Percentiles rank a stretch among this genome's conserved stretches.
Conservation (phyloP, 2,888 invertebrate genomes). For the Pyrrhia umbra region DNA sequence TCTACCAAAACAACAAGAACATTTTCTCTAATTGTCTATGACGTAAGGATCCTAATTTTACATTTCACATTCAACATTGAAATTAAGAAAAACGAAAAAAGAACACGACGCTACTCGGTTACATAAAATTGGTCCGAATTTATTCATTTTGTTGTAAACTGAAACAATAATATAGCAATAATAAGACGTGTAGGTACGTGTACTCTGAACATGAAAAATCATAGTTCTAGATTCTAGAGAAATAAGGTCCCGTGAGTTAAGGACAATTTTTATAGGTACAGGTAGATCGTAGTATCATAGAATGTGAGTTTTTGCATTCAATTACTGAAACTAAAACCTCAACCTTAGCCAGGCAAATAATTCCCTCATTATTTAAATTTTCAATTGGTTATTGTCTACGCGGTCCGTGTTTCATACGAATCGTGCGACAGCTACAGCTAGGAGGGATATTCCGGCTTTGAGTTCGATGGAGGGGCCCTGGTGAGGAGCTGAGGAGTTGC, state of each 20-base stretch:
- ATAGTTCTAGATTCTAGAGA: constrained; percentile 32
- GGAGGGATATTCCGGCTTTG: constrained; percentile 79
- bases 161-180: constrained; percentile 45
- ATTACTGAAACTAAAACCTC: constrained; percentile 44
- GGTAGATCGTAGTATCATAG: constrained; percentile 47
- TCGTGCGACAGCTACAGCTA: constrained; percentile 83
- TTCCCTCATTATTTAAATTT: constrained; percentile 41
- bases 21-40: constrained; percentile 40
- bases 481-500: constrained; percentile 88
- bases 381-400: constrained; percentile 56
- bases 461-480: constrained; percentile 73
- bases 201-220: constrained; percentile 48
- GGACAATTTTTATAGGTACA: constrained; percentile 36
- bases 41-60: constrained; percentile 56
- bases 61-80: constrained; percentile 71
- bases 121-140: constrained; percentile 89
- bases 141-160: constrained; percentile 70
- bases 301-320: constrained; percentile 53
- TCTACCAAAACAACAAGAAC: constrained; percentile 27
- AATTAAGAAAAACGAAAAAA: constrained; percentile 64
- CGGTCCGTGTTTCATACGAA: constrained; percentile 77
- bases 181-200: constrained; percentile 21
- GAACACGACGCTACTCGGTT: constrained; percentile 76
- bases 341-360: constrained; percentile 34
- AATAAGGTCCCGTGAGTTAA: constrained; percentile 45